A percentile compares a stretch with the other conserved stretches of the same genome.
Conservation (phyloP, 2,113 vertebrate species). For the Silurus meridionalis region DNA sequence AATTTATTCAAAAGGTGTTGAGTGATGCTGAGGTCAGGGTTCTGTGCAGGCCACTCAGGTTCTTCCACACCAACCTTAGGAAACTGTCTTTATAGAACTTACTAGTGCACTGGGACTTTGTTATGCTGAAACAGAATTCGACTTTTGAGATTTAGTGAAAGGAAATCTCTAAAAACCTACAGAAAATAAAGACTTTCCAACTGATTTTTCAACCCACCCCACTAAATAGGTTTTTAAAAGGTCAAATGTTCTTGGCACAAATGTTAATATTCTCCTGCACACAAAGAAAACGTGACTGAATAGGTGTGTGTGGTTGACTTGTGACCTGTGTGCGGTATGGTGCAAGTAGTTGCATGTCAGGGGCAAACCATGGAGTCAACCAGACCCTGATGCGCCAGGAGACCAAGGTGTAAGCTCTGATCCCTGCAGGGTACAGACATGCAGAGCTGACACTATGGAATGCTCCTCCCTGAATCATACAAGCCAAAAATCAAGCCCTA, state of each 20-base stretch:
- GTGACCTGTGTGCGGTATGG: constrained; percentile 43
- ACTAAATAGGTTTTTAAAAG: not conserved
- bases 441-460: constrained; percentile 76
- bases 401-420: constrained; percentile 60
- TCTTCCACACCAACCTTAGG: not conserved
- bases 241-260: not conserved
- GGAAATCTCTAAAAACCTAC: not conserved
- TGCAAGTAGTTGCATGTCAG: constrained; percentile 54
- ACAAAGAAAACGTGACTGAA: constrained; percentile 17
- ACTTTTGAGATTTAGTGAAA: not conserved
- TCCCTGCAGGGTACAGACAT: constrained; percentile 67
- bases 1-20: not conserved
- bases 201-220: not conserved
- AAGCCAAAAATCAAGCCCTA: constrained; percentile 50
- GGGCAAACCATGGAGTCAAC: constrained; percentile 58
- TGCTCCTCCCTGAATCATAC: constrained; percentile 66
- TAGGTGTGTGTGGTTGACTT: constrained; percentile 54
- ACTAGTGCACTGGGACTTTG: not conserved
- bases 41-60: not conserved
- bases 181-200: not conserved
- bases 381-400: constrained; percentile 54
- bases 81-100: not conserved
- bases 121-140: not conserved
- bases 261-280: not conserved
- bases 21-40: not conserved